phyloP scores from a whole-genome alignment of 1,140 invertebrate genomes.

The Pemphigus obesinymphae region DNA sequence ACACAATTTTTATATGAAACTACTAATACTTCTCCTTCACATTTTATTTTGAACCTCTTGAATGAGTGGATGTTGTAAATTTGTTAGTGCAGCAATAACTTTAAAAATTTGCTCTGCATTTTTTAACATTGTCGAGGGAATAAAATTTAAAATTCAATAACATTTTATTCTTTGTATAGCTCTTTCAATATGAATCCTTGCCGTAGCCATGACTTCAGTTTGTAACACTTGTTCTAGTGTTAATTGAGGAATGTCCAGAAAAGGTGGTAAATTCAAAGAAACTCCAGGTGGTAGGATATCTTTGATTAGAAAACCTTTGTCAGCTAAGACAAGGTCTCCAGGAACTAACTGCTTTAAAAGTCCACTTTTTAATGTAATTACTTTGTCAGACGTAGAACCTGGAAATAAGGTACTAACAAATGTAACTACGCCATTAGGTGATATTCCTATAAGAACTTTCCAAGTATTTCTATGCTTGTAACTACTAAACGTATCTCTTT shows the following conservation, averaged over 20 bases:
- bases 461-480: too few relatives aligned
- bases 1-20: too few relatives aligned
- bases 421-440: background rate
- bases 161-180: background rate
- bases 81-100: background rate
- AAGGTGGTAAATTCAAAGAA: background rate
- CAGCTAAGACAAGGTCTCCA: too few relatives aligned
- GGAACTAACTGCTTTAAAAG: too few relatives aligned
- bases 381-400: background rate
- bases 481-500: background rate
- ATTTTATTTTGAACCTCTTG: background rate
- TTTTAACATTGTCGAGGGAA: background rate
- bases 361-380: too few relatives aligned
- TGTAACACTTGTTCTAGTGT: background rate
- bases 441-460: too few relatives aligned
- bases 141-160: background rate
- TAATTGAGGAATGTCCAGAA: too few relatives aligned
- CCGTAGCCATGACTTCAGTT: background rate
- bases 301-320: background rate
- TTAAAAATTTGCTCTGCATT: background rate
- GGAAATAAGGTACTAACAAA: background rate
- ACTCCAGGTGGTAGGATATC: background rate
- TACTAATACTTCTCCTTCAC: too few relatives aligned
- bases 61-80: background rate
- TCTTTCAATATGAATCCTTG: background rate